Conservation (phyloP, 2,113 vertebrate species). For the Sterna hirundo region DNA sequence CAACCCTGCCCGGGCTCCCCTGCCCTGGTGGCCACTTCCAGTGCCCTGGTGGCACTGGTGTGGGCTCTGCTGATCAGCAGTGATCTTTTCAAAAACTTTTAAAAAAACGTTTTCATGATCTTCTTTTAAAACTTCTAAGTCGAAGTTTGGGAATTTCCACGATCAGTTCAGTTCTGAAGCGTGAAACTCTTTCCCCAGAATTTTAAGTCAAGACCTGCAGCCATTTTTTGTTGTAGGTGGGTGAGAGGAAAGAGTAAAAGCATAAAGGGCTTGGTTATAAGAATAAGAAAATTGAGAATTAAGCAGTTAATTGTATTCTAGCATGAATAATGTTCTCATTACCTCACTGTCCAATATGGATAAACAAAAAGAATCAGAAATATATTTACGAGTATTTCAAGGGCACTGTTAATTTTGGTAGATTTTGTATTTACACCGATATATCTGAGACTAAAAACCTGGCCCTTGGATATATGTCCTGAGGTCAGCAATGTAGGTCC, state of each 20-base stretch:
- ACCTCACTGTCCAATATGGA: not conserved
- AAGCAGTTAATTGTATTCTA: not conserved
- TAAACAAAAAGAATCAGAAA: slow-evolving; percentile 1
- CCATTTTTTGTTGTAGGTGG: not conserved
- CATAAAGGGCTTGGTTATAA: not conserved
- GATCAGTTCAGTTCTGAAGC: not conserved
- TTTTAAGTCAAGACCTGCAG: not conserved
- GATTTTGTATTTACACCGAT: not conserved
- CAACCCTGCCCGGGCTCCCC: not conserved
- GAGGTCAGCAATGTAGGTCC: not conserved
- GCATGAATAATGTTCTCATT: not conserved
- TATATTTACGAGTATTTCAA: not conserved
- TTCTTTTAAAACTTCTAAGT: not conserved
- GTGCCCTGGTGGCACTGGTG: not conserved
- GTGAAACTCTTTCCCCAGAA: not conserved
- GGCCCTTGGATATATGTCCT: not conserved
- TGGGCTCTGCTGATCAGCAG: not conserved
- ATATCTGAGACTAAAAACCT: not conserved
- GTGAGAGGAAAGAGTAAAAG: not conserved
- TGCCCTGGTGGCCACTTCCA: not conserved
- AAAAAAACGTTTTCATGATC: not conserved
- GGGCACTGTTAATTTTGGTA: not conserved
- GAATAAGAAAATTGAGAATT: not conserved
- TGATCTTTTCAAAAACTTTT: not conserved
- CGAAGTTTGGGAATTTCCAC: not conserved